phyloP scores from a whole-genome alignment of 2,888 invertebrate genomes.

The Galerucella pusilla region DNA sequence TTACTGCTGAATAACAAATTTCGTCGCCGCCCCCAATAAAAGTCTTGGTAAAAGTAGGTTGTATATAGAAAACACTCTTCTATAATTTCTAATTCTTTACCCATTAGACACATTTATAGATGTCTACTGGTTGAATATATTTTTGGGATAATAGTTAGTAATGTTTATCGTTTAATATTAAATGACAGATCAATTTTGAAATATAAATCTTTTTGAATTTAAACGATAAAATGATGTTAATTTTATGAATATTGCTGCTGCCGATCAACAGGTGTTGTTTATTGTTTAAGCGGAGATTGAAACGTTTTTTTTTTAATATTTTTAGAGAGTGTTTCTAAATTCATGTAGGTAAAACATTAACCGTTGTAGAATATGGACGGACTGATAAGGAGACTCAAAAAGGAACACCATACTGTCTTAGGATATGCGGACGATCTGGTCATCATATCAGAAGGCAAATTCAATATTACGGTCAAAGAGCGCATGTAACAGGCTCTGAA shows the following conservation, averaged over 20 bases:
- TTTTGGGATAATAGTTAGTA: background rate
- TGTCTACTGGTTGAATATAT: background rate
- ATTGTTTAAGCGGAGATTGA: background rate
- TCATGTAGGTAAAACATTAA: too few species aligned
- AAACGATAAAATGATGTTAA: background rate
- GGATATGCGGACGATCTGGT: too few species aligned
- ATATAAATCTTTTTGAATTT: background rate
- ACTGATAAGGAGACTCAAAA: too few species aligned
- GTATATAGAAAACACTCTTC: background rate
- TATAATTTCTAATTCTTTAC: background rate
- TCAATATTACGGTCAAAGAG: too few species aligned
- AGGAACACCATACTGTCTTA: too few species aligned
- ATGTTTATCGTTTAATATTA: background rate
- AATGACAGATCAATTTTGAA: background rate
- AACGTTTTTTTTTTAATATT: background rate
- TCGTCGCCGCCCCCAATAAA: too few species aligned
- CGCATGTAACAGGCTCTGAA: too few species aligned
- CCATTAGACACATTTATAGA: background rate
- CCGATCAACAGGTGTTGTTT: background rate
- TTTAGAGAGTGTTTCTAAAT: background rate
- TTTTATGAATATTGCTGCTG: background rate
- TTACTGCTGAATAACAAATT: too few species aligned
- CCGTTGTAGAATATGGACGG: too few species aligned
- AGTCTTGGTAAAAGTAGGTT: background rate
- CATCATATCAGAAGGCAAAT: too few species aligned